Base-by-base conservation (phyloP, 92 coral and sea anemone species). In the Actinernus sp. region DNA sequence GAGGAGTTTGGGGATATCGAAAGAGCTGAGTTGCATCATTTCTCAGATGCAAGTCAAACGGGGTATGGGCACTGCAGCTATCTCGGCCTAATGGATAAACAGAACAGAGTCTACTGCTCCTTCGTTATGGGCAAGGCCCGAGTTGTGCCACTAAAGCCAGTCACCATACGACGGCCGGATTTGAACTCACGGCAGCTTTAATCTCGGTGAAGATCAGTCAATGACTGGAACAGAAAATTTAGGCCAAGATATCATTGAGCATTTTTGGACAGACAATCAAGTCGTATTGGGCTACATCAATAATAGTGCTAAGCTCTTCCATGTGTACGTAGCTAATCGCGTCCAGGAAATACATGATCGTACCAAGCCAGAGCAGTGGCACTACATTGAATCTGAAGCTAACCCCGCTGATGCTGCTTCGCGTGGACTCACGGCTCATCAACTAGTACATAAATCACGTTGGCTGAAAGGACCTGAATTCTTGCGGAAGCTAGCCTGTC, bases 261-360 rank as follows among this genome's bases (percentile, higher is more conserved):
- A 37, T 45, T 85, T 63, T 66, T 78, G 86, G 86, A 78, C 86
- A 13, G 86, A 78, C 48, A 85, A 82, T 39, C 49, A 55, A 49
- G 86, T 85, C 12, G 92, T 71, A 5, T 71, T 85, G 24, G 86
- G 92, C 53, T 85, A 78, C 73, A 85, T 78, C 50, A 51, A 51
- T 59, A 84, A 77, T 39, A 20, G 29, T 13, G 14, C 62, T 20
- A 81, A 28, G 50, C 80, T 74, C 12, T 81, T 81, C 55, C 88
- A 81, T 17, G 68, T 68, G 51, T 72, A 44, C 30, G 81, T 82
- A 38, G 82, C 81, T 4, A 82, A 82, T 33, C 74, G 81, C 52
- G 63, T 82, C 36, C 88, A 82, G 34, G 81, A 64, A 31, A 73
- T 73, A 25, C 88, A 73, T 37, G 64, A 81, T 16, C 59, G 31